phyloP scores from a whole-genome alignment of 1,140 invertebrate species.

The Mamestra configurata region DNA sequence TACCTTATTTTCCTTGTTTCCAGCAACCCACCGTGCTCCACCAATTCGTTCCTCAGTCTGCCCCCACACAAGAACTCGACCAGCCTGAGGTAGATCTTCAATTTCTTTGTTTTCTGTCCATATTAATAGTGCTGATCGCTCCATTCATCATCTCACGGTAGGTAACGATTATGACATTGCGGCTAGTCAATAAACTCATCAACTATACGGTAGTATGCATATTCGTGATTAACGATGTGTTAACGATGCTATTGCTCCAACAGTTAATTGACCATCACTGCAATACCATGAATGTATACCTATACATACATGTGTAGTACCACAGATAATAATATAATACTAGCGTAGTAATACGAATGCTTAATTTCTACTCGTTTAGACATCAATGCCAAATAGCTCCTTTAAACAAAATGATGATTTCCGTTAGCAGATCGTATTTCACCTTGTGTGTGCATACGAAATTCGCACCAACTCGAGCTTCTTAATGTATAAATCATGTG shows the following conservation, averaged over 20 bases:
- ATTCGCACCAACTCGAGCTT: slow-evolving; percentile 11
- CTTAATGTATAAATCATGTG: slow-evolving; percentile 3
- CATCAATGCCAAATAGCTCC: neutral
- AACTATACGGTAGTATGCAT: neutral
- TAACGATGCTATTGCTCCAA: slow-evolving; percentile 5
- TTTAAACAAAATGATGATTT: slow-evolving; percentile 3
- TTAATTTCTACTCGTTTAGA: neutral
- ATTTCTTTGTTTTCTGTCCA: neutral
- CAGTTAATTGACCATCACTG: neutral
- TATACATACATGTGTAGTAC: neutral
- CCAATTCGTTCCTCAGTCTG: slow-evolving; percentile 82
- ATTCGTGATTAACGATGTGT: neutral
- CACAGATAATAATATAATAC: too few relatives aligned
- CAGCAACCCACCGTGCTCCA: slow-evolving; percentile 78
- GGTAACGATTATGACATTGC: neutral
- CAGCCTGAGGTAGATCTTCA: slow-evolving; percentile 76
- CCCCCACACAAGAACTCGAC: slow-evolving; percentile 81
- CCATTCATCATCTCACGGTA: neutral
- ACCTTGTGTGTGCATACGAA: neutral
- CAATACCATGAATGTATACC: neutral
- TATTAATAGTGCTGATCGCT: neutral
- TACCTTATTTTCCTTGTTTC: slow-evolving; percentile 23
- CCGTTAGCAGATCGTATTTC: neutral
- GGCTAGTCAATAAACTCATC: neutral
- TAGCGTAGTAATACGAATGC: neutral